Conservation (phyloP, 2,113 vertebrate genomes). For the Elachura formosa region DNA sequence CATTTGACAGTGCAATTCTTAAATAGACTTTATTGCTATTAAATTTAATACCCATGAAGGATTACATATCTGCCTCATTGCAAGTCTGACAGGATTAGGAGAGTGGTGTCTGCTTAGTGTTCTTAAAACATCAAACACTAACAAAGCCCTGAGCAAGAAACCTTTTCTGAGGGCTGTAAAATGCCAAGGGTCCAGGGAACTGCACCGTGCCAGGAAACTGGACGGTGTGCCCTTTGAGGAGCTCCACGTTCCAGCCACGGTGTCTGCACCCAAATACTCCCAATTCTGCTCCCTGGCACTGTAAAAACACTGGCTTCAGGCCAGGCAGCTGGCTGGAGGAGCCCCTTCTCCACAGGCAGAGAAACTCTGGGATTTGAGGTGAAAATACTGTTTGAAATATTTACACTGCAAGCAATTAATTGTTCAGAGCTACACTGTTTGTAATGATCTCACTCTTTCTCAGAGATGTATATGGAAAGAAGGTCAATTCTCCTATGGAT, state of each 20-base stretch:
- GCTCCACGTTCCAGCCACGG: accelerated
- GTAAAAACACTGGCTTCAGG: neutral
- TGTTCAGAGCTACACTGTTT: neutral
- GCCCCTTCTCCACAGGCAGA: neutral
- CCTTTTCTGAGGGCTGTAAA: neutral
- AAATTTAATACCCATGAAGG: constrained; percentile 16
- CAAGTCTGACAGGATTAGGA: constrained; percentile 34
- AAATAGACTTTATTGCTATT: neutral
- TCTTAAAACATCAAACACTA: constrained; percentile 13
- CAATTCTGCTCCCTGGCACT: neutral
- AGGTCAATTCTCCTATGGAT: neutral
- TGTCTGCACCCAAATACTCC: neutral
- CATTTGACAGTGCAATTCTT: constrained; percentile 24
- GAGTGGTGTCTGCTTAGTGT: constrained; percentile 8
- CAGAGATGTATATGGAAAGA: neutral
- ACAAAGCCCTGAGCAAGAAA: neutral
- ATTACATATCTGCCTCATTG: constrained; percentile 47
- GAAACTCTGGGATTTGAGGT: neutral
- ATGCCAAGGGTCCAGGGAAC: neutral
- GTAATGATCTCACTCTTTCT: neutral
- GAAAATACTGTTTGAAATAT: neutral
- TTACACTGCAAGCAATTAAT: neutral
- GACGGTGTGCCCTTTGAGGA: neutral
- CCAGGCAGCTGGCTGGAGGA: neutral
- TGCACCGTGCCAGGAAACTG: neutral